Percentiles rank a stretch among this genome's conserved stretches.
Evolutionary conservation across 2,888 invertebrate species (phyloP).

Genomic region (Caenorhabditis japonica): DNA sequence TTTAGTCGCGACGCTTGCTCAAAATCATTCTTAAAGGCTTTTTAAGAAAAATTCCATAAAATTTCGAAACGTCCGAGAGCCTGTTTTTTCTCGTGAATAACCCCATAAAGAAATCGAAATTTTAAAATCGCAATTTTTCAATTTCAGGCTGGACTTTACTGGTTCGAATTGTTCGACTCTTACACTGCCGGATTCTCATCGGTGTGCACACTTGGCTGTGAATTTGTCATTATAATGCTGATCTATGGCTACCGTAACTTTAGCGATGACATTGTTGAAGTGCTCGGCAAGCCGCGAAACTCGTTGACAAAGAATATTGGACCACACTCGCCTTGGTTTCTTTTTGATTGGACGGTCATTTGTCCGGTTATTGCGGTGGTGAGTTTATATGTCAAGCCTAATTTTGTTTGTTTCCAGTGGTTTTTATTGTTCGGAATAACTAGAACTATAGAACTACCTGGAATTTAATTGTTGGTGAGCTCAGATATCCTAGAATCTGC

Average conservation of each 20-base stretch:
- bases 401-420: too few relatives aligned
- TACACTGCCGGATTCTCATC: slow-evolving; percentile 40
- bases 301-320: slow-evolving; percentile 10
- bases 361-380: slow-evolving; percentile 25
- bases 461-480: too few relatives aligned
- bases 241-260: slow-evolving; percentile 39
- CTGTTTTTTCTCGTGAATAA: too few relatives aligned
- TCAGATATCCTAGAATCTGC: too few relatives aligned
- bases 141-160: slow-evolving; percentile 40
- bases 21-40: too few relatives aligned
- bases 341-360: slow-evolving; percentile 31
- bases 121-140: background rate
- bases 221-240: slow-evolving; percentile 31
- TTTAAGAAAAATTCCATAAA: too few relatives aligned
- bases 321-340: slow-evolving; percentile 22
- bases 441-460: too few relatives aligned
- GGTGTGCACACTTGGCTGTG: slow-evolving; percentile 5
- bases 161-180: slow-evolving; percentile 41
- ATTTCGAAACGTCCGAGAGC: too few relatives aligned
- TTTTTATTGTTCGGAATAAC: too few relatives aligned
- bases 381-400: too few relatives aligned
- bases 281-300: slow-evolving; percentile 24
- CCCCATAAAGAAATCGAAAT: too few relatives aligned
- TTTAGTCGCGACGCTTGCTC: too few relatives aligned
- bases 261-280: slow-evolving; percentile 25